Evolutionary conservation across 2,797 vertebrate genomes (phyloP), one percentile per base, ranked within the genome.

Genomic region (Enteromius viviparus): DNA sequence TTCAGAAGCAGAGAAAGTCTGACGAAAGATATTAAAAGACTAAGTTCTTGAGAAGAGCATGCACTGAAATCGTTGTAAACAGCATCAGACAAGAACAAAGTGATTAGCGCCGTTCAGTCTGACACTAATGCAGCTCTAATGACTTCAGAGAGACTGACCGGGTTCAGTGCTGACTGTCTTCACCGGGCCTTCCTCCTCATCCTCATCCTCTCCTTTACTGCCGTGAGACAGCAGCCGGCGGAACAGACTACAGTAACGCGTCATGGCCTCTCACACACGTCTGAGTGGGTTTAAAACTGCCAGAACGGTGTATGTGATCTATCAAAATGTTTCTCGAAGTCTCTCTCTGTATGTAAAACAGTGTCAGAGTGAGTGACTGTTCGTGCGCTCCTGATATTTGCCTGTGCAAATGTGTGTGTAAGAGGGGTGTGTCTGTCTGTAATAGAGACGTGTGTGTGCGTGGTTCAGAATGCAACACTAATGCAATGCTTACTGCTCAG

Each of bases 191-290:
- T 89, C 84, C 23, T 87, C 89, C 77, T 85, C 85, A n/a, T 85
- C 87, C 34, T 86, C 86, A 34, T 88, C 87, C 60, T 87, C 89
- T 65, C 62, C 84, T 80, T 87, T 88, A 53, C 60, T 76, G 34
- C 86, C 79, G 2, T 65, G 86, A 65, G 86, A 87, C 68, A 88
- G 70, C 55, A 89, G 89, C 6, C 86, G 81, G 17, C 87, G 86
- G 42, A 89, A 42, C 42, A 80, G 76, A 60, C 86, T 75, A 75
- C 88, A 87, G 79, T 87, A 89, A 6, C 89, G 84, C 1, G 87
- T 88, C 89, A 89, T 89, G 60, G 26, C 32, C 45, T 37, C 12
- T 53, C 37, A 34, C 45, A 64, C 81, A 55, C 70, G 1, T 40
- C 6, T 19, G 51, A 64, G 79, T 62, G 49, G 62, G 32, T 70